Evolutionary conservation across 2,888 invertebrate species (phyloP).

Genomic region (Ophion slaviceki): DNA sequence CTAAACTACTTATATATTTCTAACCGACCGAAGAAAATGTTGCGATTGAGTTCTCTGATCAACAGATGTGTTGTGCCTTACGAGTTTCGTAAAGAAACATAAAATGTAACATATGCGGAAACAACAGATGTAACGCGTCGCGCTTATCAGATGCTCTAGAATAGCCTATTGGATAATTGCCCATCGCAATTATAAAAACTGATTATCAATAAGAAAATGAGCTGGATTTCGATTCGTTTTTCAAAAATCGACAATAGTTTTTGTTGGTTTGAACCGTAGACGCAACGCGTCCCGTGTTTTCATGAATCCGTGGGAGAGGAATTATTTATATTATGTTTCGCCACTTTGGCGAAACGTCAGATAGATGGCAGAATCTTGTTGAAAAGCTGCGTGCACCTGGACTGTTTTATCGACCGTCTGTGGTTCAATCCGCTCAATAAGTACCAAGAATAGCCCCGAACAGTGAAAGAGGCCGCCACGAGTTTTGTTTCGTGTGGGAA

Average conservation of each 20-base stretch:
- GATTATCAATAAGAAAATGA: not conserved
- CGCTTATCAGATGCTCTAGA: not conserved
- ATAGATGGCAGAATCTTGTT: conserved; percentile 51
- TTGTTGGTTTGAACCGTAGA: not conserved
- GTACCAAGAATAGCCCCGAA: too few relatives aligned
- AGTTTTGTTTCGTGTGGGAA: not conserved
- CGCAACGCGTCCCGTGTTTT: conserved; percentile 16
- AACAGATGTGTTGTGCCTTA: too few relatives aligned
- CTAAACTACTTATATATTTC: too few relatives aligned
- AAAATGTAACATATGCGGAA: too few relatives aligned
- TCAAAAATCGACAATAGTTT: not conserved
- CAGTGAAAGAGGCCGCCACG: conserved; percentile 12
- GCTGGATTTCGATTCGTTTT: not conserved
- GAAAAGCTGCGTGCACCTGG: not conserved
- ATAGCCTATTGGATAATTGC: not conserved
- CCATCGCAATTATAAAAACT: not conserved
- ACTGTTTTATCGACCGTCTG: conserved; percentile 38
- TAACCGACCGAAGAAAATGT: too few relatives aligned
- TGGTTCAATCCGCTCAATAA: not conserved
- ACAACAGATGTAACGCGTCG: not conserved
- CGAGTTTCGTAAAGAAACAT: too few relatives aligned
- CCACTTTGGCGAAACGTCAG: conserved; percentile 20
- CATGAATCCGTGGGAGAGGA: conserved; percentile 16
- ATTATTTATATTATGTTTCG: conserved; percentile 52
- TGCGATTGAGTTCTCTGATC: too few relatives aligned